Evolutionary conservation across 1,140 invertebrate species (phyloP).

Genomic region (Helicoverpa armigera): DNA sequence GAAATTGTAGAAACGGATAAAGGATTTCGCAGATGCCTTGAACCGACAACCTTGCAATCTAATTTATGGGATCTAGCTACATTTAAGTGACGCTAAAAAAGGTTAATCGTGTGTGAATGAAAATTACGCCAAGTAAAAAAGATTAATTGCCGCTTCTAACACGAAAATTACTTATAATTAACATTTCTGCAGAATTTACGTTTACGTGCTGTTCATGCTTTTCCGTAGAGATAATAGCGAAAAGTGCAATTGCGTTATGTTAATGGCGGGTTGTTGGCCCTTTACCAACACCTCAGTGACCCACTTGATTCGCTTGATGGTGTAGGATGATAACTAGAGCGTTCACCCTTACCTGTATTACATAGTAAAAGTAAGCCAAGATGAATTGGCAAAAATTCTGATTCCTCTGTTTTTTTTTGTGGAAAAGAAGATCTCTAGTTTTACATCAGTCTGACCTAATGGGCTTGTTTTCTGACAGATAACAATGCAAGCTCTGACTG

Average conservation of each 20-base stretch:
- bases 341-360: slow-evolving; percentile 20
- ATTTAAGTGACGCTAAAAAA: background rate
- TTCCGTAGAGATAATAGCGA: slow-evolving; percentile 29
- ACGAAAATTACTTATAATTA: background rate
- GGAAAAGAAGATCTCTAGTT: too few relatives aligned
- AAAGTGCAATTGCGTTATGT: slow-evolving; percentile 29
- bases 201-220: slow-evolving; percentile 20
- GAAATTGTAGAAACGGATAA: background rate
- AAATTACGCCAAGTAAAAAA: background rate
- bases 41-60: background rate
- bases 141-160: background rate
- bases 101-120: too few relatives aligned
- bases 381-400: too few relatives aligned
- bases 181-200: slow-evolving; percentile 15
- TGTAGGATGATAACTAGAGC: slow-evolving; percentile 30
- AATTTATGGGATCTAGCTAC: background rate
- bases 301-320: slow-evolving; percentile 28
- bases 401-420: too few relatives aligned
- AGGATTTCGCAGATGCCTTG: slow-evolving; percentile 16
- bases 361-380: background rate
- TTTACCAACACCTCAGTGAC: slow-evolving; percentile 37
- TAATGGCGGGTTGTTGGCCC: slow-evolving; percentile 30
- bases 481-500: background rate
- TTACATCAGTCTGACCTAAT: too few relatives aligned
- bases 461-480: too few relatives aligned